Evolutionary conservation across 2,888 invertebrate genomes (phyloP), one percentile per base, ranked within the genome.

Genomic region (Latheticus oryzae): DNA sequence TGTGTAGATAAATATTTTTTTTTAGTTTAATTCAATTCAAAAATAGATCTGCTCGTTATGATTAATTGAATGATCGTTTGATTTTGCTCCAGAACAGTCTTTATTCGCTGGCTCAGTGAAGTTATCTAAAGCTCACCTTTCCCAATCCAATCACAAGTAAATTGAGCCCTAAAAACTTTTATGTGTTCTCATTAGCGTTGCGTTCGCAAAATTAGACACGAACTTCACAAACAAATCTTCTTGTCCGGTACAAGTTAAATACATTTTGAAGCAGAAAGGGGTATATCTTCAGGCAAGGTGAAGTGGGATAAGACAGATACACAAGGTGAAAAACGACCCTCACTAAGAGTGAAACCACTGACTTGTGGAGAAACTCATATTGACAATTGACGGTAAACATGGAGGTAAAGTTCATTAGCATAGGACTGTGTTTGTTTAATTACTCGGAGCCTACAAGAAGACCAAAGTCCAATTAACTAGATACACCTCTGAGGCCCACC

Each of bases 391-490:
- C 54, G 51, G 35, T 54, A 59, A 54, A 59, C 59, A 55, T 50
- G 51, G 45, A 59, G 58, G 59, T 59, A 59, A 59, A 58, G 62
- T 67, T 67, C 66, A 69, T 69, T 67, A 69, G 64, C 64, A 61
- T 65, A 58, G 65, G 64, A 37, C 62, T 50, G 60, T 66, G 63
- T 67, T 67, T 66, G 69, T 67, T 65, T 66, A 67, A 68, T 68
- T 67, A 69, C 64, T 66, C 60, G 62, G 56, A 59, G 59, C 59
- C 61, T 60, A 59, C 62, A 60, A 63, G 63, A 63, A 61, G 61
- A 60, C 60, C 62, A 57, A 60, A 57, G 61, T 54, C 64, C 58
- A 68, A 68, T 68, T 67, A 68, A 64, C 66, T 63, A 61, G 65
- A 65, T 65, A 68, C 64, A 70, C 68, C 70, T 70, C 63, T 60